Evolutionary conservation across 2,888 invertebrate genomes (phyloP).

Genomic region (Pinctada fucata): DNA sequence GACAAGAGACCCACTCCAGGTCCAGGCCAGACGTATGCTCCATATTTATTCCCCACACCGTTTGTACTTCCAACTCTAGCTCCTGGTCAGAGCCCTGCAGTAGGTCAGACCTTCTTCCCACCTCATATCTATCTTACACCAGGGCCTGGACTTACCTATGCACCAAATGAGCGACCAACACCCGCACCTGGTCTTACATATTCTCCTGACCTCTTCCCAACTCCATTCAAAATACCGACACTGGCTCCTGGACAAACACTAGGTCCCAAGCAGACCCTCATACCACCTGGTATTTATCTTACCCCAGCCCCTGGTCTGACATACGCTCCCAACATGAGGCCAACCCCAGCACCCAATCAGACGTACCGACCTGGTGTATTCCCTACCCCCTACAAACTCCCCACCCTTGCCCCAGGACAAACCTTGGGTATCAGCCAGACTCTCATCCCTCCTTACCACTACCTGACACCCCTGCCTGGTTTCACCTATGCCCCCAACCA

Average conservation of each 20-base stretch:
- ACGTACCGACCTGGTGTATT: conserved; percentile 47
- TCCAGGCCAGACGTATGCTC: conserved; percentile 44
- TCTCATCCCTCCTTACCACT: conserved; percentile 23
- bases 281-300: conserved; percentile 38
- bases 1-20: conserved; percentile 46
- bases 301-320: conserved; percentile 49
- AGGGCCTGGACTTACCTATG: conserved; percentile 49
- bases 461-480: conserved; percentile 45
- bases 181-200: conserved; percentile 51
- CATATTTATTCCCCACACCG: conserved; percentile 37
- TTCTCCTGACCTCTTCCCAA: conserved; percentile 48
- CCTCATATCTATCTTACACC: conserved; percentile 35
- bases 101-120: conserved; percentile 32
- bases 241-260: conserved; percentile 45
- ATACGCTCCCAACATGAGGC: conserved; percentile 49
- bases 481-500: conserved; percentile 42
- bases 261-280: conserved; percentile 36
- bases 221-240: conserved; percentile 48
- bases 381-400: conserved; percentile 29
- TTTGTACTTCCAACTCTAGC: conserved; percentile 23
- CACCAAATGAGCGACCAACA: conserved; percentile 50
- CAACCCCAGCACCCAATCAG: conserved; percentile 48
- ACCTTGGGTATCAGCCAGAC: conserved; percentile 27
- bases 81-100: conserved; percentile 46
- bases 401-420: conserved; percentile 44